A percentile compares a stretch with the other conserved stretches of the same genome.
Conservation (phyloP, 92 coral and sea anemone species). For the Micromussa lordhowensis region DNA sequence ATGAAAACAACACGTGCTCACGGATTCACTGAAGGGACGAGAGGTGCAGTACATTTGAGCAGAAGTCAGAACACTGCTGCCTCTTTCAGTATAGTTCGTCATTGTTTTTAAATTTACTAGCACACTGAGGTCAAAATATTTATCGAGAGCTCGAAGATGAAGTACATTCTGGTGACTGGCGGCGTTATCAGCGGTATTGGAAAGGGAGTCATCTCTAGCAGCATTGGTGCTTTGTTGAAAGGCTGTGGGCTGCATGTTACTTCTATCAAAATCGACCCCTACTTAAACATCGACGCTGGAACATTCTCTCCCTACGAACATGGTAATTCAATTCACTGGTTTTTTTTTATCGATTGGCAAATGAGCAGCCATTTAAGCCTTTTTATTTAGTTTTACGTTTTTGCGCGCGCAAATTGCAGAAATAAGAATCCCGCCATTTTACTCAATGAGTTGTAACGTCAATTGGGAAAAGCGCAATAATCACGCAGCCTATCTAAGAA, state of each 20-base stretch:
- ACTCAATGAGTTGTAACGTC: background rate
- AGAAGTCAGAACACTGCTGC: too few species aligned
- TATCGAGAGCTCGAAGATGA: constrained; percentile 56
- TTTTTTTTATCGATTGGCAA: background rate
- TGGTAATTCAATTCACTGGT: constrained; percentile 58
- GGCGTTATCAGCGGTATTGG: constrained; percentile 99
- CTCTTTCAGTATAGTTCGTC: background rate
- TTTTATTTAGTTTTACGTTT: background rate
- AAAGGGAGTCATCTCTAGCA: constrained; percentile 97
- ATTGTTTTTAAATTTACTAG: too few species aligned
- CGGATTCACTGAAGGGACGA: background rate
- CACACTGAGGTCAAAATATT: background rate
- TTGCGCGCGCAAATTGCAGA: constrained; percentile 12
- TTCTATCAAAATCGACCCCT: constrained; percentile 96
- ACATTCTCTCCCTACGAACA: constrained; percentile 99
- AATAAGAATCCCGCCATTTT: constrained; percentile 37
- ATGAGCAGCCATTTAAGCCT: background rate
- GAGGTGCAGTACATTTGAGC: too few species aligned
- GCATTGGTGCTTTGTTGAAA: constrained; percentile 92
- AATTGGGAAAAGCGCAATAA: background rate
- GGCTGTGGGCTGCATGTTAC: constrained; percentile 92
- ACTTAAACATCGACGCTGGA: constrained; percentile 97
- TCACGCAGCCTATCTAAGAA: background rate
- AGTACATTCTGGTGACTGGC: constrained; percentile 96
- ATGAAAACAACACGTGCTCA: constrained; percentile 19